Evolutionary conservation across 2,797 vertebrate species (phyloP).

Genomic region (Limnodromus scolopaceus): DNA sequence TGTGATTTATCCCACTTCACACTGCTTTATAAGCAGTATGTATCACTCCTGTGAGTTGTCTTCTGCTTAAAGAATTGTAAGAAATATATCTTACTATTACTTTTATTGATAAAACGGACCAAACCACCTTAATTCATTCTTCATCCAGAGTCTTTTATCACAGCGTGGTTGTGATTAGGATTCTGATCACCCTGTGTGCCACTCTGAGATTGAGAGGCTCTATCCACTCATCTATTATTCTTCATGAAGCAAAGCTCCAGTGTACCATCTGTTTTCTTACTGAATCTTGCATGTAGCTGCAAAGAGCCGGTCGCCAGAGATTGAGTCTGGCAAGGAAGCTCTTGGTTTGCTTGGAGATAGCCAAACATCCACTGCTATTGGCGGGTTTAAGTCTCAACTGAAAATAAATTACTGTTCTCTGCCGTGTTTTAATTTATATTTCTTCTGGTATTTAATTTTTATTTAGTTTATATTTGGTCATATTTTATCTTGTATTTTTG

Average conservation of each 20-base stretch:
- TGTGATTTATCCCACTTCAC: constrained; percentile 79
- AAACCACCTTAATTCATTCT: constrained; percentile 75
- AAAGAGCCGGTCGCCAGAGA: constrained; percentile 51
- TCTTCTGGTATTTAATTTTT: neutral
- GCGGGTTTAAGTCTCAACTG: neutral
- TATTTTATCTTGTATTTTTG: neutral
- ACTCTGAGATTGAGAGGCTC: constrained; percentile 68
- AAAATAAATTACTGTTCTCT: neutral
- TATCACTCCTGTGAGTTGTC: constrained; percentile 67
- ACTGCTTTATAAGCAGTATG: constrained; percentile 75
- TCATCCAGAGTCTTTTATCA: constrained; percentile 69
- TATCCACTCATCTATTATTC: constrained; percentile 75
- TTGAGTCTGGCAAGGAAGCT: constrained; percentile 38
- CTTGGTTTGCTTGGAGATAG: constrained; percentile 13
- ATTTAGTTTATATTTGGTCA: neutral
- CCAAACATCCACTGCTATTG: neutral
- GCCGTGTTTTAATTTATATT: constrained; percentile 40
- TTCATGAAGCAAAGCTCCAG: constrained; percentile 64
- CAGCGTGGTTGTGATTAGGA: constrained; percentile 65
- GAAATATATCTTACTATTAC: constrained; percentile 77
- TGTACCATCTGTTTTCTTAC: constrained; percentile 71
- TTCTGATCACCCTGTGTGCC: constrained; percentile 64
- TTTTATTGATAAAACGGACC: constrained; percentile 79
- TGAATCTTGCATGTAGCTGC: constrained; percentile 61
- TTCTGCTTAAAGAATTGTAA: constrained; percentile 76